Base-by-base conservation (phyloP, 2,888 invertebrate genomes). In the Noctua fimbriata region DNA sequence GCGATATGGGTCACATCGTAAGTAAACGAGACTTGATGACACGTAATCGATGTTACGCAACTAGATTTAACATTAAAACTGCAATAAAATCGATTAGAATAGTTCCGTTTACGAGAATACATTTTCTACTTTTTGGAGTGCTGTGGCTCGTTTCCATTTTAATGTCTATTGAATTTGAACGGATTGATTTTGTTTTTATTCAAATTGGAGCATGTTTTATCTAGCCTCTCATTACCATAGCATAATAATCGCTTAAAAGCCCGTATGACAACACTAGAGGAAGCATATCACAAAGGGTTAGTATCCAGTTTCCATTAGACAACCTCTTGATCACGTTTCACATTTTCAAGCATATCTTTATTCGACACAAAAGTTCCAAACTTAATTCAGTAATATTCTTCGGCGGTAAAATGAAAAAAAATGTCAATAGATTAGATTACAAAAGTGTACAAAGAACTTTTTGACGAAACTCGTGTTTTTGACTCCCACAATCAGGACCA, bases 281-380 rank as follows among this genome's bases (percentile, higher is more conserved):
- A 93, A 92, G 89, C 80, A 82, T 63, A 82, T 73, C 88, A 94
- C 92, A 94, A 94, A 90, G 90, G 92, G 82, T 81, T 69, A 70
- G 82, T 91, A 92, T 93, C 91, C 83, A 83, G 87, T 93, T 90
- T 82, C 92, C 73, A 86, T 85, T 86, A 77, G 77, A 80, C 82
- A 70, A 73, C 78, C 90, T 74, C 93, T 93, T 92, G 88, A 93
- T 90, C 94, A 94, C 93, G 92, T 84, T 84, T 85, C 66, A 67
- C 67, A 60, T 74, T 86, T 71, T 78, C 58, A 81, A 86, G 66
- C 73, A 73, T 81, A 73, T 83, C 83, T 83, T 66, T 81, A 73
- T 73, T 55, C 67, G 44, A 72, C 60, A 75, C 32, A 76, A 76
- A 78, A 84, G 58, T 70, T 76, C 78, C 44, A 69, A 74, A 60